Conservation (phyloP, 2,888 invertebrate genomes). For the Platycheirus albimanus region DNA sequence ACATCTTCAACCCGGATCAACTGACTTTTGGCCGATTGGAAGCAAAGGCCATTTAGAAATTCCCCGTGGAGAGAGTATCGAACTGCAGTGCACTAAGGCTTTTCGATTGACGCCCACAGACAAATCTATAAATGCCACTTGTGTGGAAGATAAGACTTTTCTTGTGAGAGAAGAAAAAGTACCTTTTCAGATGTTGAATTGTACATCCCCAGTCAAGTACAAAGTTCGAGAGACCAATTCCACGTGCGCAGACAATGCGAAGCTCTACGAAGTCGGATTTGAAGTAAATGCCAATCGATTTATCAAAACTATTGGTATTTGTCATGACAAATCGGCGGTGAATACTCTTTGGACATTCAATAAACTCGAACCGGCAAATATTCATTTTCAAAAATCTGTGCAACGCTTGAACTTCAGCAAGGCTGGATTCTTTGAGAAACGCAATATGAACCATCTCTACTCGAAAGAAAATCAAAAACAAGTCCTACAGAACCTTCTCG, state of each 20-base stretch:
- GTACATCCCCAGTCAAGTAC: constrained; percentile 75
- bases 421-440: constrained; percentile 79
- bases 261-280: constrained; percentile 81
- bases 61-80: constrained; percentile 77
- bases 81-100: constrained; percentile 78
- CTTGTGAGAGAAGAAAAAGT: constrained; percentile 74
- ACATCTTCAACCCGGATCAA: constrained; percentile 82
- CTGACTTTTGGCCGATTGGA: constrained; percentile 78
- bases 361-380: constrained; percentile 81
- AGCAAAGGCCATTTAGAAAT: constrained; percentile 77
- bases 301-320: constrained; percentile 81
- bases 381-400: constrained; percentile 81
- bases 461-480: constrained; percentile 79
- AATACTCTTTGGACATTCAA: constrained; percentile 81
- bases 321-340: constrained; percentile 80
- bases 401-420: constrained; percentile 80
- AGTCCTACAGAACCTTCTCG: constrained; percentile 79
- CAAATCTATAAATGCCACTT: constrained; percentile 74
- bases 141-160: constrained; percentile 77
- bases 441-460: constrained; percentile 80
- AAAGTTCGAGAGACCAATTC: constrained; percentile 76
- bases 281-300: constrained; percentile 78
- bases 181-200: constrained; percentile 76
- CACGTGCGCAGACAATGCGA: constrained; percentile 75
- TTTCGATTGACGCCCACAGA: constrained; percentile 70